Base-by-base conservation (phyloP, 2,113 vertebrate genomes). In the Aviceda subcristata region DNA sequence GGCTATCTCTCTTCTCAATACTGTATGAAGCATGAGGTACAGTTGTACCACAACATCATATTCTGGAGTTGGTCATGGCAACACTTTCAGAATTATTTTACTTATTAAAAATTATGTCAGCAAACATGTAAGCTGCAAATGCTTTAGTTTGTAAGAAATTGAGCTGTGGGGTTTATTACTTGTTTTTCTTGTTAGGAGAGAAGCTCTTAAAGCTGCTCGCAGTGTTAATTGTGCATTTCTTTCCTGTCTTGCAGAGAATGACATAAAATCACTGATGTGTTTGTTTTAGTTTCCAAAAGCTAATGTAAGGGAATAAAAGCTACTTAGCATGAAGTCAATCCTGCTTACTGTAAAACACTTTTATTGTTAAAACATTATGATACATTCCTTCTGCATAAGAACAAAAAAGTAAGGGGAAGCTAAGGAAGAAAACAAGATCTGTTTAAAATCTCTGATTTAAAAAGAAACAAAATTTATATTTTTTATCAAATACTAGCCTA, bases 251-350 rank as follows among this genome's bases (percentile, higher is more conserved):
- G 62, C 90, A 96, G 90, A 98, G 91, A 97, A 94, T 91, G 83
- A 92, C 91, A 97, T 98, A 98, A 98, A 98, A 98, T 96, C 96
- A 98, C 79, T 97, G 96, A 95, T 96, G 95, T 97, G 94, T 97
- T 97, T 97, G 94, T 56, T 98, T 98, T 96, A 96, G 86, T 97
- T 98, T 96, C 95, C 94, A 96, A 98, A 98, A 90, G 56, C 78
- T 97, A 96, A 97, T 97, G 89, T 96, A 96, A 97, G 56, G 77
- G 82, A 98, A 97, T 98, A 98, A 98, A 98, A 97, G 91, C 88
- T 95, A 88, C 76, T 98, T 97, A 97, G 88, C 96, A 97, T 97
- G 95, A 98, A 97, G 90, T 77, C 51, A 95, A n/a, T 92, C 67
- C 67, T 95, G 75, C 89, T 93, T 92, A 81, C 78, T 81, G 88